These are phyloP conservation scores for Platalea minor DNA, from an alignment of 2,797 vertebrate genomes.

Conservation along the genomic window DNA sequence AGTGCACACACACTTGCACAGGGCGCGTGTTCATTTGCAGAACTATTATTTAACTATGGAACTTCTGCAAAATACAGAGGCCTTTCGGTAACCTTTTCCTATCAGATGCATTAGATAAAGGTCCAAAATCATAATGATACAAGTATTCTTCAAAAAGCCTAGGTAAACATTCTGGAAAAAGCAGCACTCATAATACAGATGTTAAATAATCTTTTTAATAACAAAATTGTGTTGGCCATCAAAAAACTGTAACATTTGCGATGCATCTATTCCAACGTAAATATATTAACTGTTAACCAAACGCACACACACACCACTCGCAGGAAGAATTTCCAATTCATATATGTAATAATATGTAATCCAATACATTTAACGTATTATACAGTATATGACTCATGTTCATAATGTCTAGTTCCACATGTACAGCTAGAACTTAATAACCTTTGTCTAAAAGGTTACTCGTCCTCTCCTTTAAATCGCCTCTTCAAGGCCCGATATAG, in stretches of 20 bases:
- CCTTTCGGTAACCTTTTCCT: not conserved
- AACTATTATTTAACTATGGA: not conserved
- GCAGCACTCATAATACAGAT: not conserved
- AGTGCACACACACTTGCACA: not conserved
- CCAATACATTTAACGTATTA: not conserved
- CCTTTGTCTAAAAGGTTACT: not conserved
- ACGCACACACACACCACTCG: fast-evolving
- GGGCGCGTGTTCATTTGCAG: not conserved
- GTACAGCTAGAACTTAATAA: not conserved
- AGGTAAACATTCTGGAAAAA: not conserved
- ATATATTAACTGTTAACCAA: not conserved
- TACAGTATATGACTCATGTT: not conserved
- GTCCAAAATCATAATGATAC: not conserved
- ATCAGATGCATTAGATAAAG: not conserved
- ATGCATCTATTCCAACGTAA: not conserved
- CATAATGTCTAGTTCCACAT: not conserved
- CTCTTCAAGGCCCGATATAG: not conserved
- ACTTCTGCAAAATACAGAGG: not conserved
- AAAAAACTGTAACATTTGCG: not conserved
- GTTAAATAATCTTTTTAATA: not conserved
- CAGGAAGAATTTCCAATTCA: not conserved
- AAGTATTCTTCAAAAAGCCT: not conserved
- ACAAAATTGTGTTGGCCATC: not conserved
- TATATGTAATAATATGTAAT: no score
- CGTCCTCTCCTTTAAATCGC: not conserved